phyloP scores from a whole-genome alignment of 1,140 invertebrate genomes.

The Sycophaga agraensis region DNA sequence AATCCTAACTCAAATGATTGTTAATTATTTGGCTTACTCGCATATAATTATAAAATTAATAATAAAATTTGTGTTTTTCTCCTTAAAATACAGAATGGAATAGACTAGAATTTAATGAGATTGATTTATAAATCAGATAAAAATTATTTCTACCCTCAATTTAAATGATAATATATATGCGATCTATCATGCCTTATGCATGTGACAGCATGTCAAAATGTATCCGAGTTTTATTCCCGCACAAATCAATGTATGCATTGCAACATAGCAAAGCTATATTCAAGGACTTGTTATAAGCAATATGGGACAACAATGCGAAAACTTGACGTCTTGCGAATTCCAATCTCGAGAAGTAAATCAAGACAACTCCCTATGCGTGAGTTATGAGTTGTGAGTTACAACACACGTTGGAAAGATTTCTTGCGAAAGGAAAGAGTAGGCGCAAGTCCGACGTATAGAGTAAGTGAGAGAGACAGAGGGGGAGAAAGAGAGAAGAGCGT shows the following conservation, averaged over 20 bases:
- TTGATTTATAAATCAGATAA: too few relatives aligned
- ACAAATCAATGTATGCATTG: too few relatives aligned
- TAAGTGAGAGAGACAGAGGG: background rate
- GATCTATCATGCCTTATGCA: too few relatives aligned
- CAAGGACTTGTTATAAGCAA: background rate
- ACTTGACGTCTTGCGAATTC: slow-evolving; percentile 12
- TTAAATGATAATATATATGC: too few relatives aligned
- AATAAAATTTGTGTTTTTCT: too few relatives aligned
- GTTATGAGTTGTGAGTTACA: slow-evolving; percentile 10
- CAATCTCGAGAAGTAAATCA: slow-evolving; percentile 22
- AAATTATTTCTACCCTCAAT: too few relatives aligned
- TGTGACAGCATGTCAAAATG: too few relatives aligned
- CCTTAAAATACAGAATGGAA: too few relatives aligned
- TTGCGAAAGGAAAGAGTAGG: background rate
- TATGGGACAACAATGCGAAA: slow-evolving; percentile 3
- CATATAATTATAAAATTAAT: too few relatives aligned
- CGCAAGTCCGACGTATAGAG: background rate
- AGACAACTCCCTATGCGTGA: background rate
- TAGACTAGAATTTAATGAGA: too few relatives aligned
- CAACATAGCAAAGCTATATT: background rate
- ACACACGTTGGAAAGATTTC: slow-evolving; percentile 17
- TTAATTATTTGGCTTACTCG: too few relatives aligned
- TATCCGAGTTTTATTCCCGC: background rate
- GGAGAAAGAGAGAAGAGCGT: background rate
- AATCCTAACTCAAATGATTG: too few relatives aligned